These are phyloP conservation scores for Pteronura brasiliensis DNA, from an alignment of 2,113 vertebrate species.

Conservation along the genomic window DNA sequence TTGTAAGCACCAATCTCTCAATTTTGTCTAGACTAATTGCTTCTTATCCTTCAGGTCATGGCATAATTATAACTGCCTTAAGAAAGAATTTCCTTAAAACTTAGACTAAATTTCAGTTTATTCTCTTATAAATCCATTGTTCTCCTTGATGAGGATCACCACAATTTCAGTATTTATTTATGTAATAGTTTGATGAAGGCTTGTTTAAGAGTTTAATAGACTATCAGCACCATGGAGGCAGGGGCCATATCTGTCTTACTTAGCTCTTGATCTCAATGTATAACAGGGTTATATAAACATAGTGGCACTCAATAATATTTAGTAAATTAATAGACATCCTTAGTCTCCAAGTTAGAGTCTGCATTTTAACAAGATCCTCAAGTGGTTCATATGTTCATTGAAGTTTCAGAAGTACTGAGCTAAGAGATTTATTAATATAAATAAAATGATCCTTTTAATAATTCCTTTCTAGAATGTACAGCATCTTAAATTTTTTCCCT, in stretches of 20 bases:
- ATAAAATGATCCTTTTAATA: background rate
- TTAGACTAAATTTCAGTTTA: background rate
- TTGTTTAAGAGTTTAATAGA: background rate
- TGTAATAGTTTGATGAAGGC: background rate
- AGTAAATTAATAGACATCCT: background rate
- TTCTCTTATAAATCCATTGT: background rate
- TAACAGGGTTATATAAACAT: background rate
- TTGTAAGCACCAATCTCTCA: background rate
- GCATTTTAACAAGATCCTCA: background rate
- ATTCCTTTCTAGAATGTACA: background rate
- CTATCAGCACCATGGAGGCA: background rate
- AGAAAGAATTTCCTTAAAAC: background rate
- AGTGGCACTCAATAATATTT: background rate
- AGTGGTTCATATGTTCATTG: background rate
- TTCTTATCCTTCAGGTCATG: background rate
- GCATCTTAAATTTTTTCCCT: background rate
- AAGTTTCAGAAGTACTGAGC: background rate
- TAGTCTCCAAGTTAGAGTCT: background rate
- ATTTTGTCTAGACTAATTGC: background rate
- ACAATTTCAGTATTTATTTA: background rate
- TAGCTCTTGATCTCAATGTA: background rate
- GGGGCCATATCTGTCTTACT: background rate
- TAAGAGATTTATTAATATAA: background rate
- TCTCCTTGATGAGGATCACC: background rate
- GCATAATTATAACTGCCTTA: background rate